Percentiles rank a stretch among this genome's conserved stretches.
phyloP scores from a whole-genome alignment of 1,140 invertebrate species.

The Stratiolaelaps scimitus region DNA sequence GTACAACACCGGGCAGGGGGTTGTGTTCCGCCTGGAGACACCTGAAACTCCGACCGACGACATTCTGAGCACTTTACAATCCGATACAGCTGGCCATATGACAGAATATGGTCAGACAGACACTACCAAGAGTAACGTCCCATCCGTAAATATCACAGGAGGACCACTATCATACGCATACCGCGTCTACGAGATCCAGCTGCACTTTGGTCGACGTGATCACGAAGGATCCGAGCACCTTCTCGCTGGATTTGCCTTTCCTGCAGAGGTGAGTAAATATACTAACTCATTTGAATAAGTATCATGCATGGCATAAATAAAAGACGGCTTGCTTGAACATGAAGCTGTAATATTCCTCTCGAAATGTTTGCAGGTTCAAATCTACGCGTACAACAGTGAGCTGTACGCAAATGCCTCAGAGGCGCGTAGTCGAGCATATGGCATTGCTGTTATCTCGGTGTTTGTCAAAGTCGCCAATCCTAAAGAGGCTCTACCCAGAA shows the following conservation, averaged over 20 bases:
- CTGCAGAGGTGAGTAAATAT: constrained; percentile 62
- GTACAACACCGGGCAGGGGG: constrained; percentile 75
- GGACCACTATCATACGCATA: constrained; percentile 89
- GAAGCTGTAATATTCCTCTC: neutral
- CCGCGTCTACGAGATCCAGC: constrained; percentile 84
- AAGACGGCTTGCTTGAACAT: neutral
- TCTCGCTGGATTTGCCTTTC: constrained; percentile 80
- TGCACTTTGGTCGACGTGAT: constrained; percentile 82
- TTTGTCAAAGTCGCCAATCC: constrained; percentile 50
- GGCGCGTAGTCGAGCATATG: constrained; percentile 67
- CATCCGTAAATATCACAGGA: constrained; percentile 68
- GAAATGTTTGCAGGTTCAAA: constrained; percentile 63
- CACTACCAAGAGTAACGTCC: constrained; percentile 53
- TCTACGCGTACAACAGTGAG: constrained; percentile 89
- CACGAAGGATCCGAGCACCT: constrained; percentile 80
- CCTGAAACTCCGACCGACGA: constrained; percentile 78
- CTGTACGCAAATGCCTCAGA: constrained; percentile 89
- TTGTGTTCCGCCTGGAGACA: constrained; percentile 82
- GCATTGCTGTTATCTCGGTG: constrained; percentile 76
- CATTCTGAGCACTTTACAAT: constrained; percentile 73
- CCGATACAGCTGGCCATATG: constrained; percentile 62
- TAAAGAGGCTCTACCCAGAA: neutral
- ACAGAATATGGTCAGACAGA: constrained; percentile 69
- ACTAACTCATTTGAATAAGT: neutral
- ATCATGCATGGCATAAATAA: neutral